Evolutionary conservation across 2,797 vertebrate species (phyloP).

Genomic region (Silurus aristotelis): DNA sequence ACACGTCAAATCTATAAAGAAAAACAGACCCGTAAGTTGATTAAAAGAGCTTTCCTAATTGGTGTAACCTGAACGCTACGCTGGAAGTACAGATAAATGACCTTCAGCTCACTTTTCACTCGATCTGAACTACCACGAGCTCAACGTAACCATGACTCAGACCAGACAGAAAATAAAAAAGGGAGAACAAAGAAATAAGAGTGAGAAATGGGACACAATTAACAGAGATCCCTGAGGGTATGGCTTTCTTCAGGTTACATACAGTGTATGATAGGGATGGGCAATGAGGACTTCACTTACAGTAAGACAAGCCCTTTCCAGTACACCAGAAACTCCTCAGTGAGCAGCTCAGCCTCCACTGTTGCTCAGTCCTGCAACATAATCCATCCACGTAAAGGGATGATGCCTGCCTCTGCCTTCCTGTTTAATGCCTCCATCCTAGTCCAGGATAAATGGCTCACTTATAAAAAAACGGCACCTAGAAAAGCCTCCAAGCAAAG

Average conservation of each 20-base stretch:
- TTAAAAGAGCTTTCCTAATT: background rate
- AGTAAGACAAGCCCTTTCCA: conserved; percentile 73
- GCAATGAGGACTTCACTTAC: conserved; percentile 74
- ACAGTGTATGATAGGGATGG: conserved; percentile 63
- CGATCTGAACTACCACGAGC: conserved; percentile 20
- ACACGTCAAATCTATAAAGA: background rate
- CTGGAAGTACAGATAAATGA: conserved; percentile 4
- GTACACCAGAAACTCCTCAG: conserved; percentile 66
- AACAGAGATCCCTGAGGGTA: conserved; percentile 69
- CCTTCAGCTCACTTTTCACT: conserved; percentile 1
- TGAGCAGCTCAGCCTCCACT: conserved; percentile 67
- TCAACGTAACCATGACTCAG: background rate
- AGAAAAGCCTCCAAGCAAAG: conserved; percentile 10
- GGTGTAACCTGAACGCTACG: background rate
- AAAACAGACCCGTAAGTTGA: no score
- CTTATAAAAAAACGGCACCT: conserved; percentile 11
- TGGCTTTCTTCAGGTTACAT: conserved; percentile 72
- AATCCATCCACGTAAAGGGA: conserved; percentile 63
- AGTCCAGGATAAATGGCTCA: conserved; percentile 32
- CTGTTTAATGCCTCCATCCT: conserved; percentile 30
- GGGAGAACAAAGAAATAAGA: conserved; percentile 57
- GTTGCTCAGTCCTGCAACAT: conserved; percentile 69
- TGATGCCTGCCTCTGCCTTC: conserved; percentile 50
- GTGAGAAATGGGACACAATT: conserved; percentile 65
- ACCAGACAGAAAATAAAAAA: background rate